Base-by-base conservation (phyloP, 2,113 vertebrate genomes). In the Dascyllus trimaculatus region DNA sequence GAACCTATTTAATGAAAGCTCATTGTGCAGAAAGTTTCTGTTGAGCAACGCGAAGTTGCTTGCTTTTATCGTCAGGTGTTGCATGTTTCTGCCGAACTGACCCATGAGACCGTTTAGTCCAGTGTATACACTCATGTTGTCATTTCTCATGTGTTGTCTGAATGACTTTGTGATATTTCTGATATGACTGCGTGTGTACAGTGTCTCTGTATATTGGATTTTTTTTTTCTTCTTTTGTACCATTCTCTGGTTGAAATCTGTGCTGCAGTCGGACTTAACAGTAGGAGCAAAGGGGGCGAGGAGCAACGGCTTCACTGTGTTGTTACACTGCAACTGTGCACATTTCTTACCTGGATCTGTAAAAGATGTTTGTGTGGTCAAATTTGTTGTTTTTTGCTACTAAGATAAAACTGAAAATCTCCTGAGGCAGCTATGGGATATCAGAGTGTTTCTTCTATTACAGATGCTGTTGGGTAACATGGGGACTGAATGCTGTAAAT, bases 331-430 rank as follows among this genome's bases (percentile, higher is more conserved):
- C 40, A 43, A 43, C 65, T 76, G 65, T 75, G 43, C 65, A 66
- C 29, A 56, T 78, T 75, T 80, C 79, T 69, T 65, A 84, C 67
- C 40, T 68, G 79, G 78, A 84, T 65, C 63, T 81, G 76, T 87
- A 84, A 56, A 87, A 60, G 14, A 80, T 88, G 76, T 92, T 89
- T 83, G 58, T 86, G 86, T 89, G 84, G 86, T 92, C 75, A 76
- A 67, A 82, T 81, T 48, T 75, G 72, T 84, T 88, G 81, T 80
- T 93, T n/a, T 91, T 93, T 91, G 77, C 62, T 87, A 89, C 81
- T 63, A 90, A 60, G 62, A 88, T 63, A 58, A 75, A 79, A 75
- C 11, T 43, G 15, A 43, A 43, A 80, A 73, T 54, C 60, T 67
- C 38, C 13, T 63, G 62, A 62, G 49, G 72, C 68, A 77, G 26